Base-by-base conservation (phyloP, 2,797 vertebrate genomes). In the Stomatorhinus walkeri region DNA sequence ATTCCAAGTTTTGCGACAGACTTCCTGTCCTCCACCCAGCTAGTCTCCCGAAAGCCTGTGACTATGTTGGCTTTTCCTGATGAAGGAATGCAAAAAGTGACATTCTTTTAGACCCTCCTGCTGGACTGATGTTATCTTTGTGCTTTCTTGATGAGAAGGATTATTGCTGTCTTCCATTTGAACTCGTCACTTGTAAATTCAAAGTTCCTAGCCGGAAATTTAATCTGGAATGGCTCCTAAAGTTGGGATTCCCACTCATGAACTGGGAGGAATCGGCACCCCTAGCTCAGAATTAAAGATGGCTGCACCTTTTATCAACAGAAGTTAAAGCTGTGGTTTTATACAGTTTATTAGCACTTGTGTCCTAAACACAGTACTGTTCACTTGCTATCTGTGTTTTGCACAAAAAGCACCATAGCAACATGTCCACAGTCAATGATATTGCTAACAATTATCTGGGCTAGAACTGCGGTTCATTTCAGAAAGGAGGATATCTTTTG, bases 1-100 rank as follows among this genome's bases (percentile, higher is more conserved):
- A 88, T 88, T 88, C 54, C 81, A 64, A 22, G 40, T 85, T 88
- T 88, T 46, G 9, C 24, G 56, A 24, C 56, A 81, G 56, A n/a
- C 88, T 88, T 88, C 79, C 81, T 24, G 49, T 85, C 46, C 81
- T 59, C 5, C 46, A 59, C 79, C 22, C 76, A 88, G 36, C 51
- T 79, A n/a, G 81, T 22, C 19, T 12, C 10, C 46, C 22, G 22
- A 46, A 83, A 54, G 43, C 54, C 51, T 54, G n/a, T 28, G 68
- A 79, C 14, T 52, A 10, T 14, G 24, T 24, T 1, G 2, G 3
- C 19, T 56, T 12, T 86, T 28, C 85, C 22, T 6, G 7, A 9
- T 46, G 3, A 22, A 84, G 22, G 83, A 51, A 51, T 16, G n/a
- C 43, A 85, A 22, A 84, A 49, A 49, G 43, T 49, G 46, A 22